A percentile compares a stretch with the other conserved stretches of the same genome.
phyloP scores from a whole-genome alignment of 2,113 vertebrate genomes.

The Cariama cristata region DNA sequence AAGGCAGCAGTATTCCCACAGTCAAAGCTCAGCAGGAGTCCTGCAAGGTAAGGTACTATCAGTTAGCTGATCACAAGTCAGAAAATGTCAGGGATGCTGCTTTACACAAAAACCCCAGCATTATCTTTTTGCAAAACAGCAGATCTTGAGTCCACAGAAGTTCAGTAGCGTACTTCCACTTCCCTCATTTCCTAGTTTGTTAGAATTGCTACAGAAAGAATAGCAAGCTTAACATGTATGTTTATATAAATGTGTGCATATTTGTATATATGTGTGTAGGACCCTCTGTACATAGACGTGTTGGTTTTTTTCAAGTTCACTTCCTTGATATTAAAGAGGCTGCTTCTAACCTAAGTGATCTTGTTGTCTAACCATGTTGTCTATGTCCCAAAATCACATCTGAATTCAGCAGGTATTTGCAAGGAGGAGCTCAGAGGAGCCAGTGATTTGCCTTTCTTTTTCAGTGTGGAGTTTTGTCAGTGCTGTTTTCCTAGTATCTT shows the following conservation, averaged over 20 bases:
- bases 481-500: not conserved
- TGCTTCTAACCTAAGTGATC: not conserved
- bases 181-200: not conserved
- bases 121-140: not conserved
- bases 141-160: not conserved
- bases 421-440: not conserved
- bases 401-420: not conserved
- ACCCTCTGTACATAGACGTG: not conserved
- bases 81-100: not conserved
- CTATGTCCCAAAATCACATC: not conserved
- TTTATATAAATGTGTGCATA: not conserved
- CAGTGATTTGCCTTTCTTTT: not conserved
- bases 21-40: not conserved
- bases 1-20: not conserved
- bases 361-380: not conserved
- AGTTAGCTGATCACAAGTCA: not conserved
- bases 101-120: not conserved
- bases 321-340: not conserved
- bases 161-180: not conserved
- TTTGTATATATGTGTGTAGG: not conserved
- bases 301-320: not conserved
- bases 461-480: not conserved
- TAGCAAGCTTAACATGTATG: fast-evolving
- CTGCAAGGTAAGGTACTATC: not conserved
- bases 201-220: not conserved